These are phyloP conservation scores for Chrysopilus asiliformis DNA, from an alignment of 2,888 invertebrate species.

Conservation along the genomic window DNA sequence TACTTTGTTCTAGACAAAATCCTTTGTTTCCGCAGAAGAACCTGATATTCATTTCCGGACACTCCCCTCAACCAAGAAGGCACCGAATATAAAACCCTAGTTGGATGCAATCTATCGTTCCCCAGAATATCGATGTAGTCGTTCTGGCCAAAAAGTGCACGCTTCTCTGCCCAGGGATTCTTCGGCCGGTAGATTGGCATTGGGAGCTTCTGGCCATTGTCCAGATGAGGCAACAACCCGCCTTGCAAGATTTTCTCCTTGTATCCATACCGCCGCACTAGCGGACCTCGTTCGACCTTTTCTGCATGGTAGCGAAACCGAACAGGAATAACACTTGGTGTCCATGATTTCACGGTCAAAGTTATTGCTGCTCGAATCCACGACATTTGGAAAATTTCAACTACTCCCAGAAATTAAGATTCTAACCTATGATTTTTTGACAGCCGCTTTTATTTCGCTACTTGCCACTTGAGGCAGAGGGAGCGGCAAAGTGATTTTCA, in stretches of 20 bases:
- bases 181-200: slow-evolving; percentile 59
- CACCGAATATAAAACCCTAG: slow-evolving; percentile 67
- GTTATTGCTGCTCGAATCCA: too few relatives aligned
- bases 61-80: slow-evolving; percentile 86
- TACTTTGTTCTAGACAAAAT: slow-evolving; percentile 45
- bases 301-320: slow-evolving; percentile 32
- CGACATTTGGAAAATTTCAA: too few relatives aligned
- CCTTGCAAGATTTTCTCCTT: slow-evolving; percentile 49
- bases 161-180: slow-evolving; percentile 61
- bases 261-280: slow-evolving; percentile 57
- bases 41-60: slow-evolving; percentile 71
- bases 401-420: too few relatives aligned
- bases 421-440: too few relatives aligned
- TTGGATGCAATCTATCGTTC: slow-evolving; percentile 67
- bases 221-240: slow-evolving; percentile 57
- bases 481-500: too few relatives aligned
- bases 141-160: slow-evolving; percentile 85
- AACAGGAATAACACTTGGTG: slow-evolving; percentile 9
- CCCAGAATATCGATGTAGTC: slow-evolving; percentile 96
- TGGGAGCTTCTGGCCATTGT: slow-evolving; percentile 40
- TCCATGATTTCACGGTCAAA: too few relatives aligned
- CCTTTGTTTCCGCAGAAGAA: slow-evolving; percentile 52
- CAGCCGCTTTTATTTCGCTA: too few relatives aligned
- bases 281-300: slow-evolving; percentile 43
- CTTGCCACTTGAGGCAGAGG: too few relatives aligned